These are phyloP conservation scores for Camponotus vicinus DNA, from an alignment of 1,140 invertebrate species.

Conservation along the genomic window DNA sequence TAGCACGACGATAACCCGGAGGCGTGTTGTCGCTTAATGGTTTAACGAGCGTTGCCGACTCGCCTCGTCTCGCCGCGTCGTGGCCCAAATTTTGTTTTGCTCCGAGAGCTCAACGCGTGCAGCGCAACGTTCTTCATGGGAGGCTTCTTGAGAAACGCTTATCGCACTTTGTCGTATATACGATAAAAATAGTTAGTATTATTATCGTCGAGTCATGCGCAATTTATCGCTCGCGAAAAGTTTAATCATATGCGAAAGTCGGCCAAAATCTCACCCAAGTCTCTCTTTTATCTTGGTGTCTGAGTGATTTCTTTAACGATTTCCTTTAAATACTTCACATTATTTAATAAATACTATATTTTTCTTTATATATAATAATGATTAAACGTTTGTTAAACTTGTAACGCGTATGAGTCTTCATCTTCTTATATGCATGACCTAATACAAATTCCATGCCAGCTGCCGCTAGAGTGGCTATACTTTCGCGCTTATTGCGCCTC, in stretches of 20 bases:
- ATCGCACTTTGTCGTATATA: not conserved
- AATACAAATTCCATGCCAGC: not conserved
- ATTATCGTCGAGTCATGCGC: conserved; percentile 13
- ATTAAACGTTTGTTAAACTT: not conserved
- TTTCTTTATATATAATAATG: not conserved
- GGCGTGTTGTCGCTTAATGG: conserved; percentile 67
- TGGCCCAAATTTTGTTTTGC: conserved; percentile 44
- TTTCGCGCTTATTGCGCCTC: not conserved
- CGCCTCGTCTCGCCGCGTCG: conserved; percentile 11
- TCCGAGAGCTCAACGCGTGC: not conserved
- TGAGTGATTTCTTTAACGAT: not conserved
- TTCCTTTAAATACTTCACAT: too few relatives aligned
- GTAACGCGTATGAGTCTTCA: not conserved
- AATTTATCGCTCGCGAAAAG: conserved; percentile 29
- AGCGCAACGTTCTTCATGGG: not conserved
- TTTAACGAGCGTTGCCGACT: conserved; percentile 65
- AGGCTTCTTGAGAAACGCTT: not conserved
- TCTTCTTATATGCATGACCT: not conserved
- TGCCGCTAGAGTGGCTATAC: not conserved
- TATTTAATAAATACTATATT: not conserved
- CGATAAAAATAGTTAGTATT: conserved; percentile 21
- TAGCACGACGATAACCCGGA: conserved; percentile 74
- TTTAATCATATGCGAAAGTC: conserved; percentile 15
- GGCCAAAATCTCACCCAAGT: not conserved
- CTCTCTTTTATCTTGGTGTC: not conserved